These are phyloP conservation scores for Gryllus longicercus DNA, from an alignment of 2,888 invertebrate species.

Conservation along the genomic window DNA sequence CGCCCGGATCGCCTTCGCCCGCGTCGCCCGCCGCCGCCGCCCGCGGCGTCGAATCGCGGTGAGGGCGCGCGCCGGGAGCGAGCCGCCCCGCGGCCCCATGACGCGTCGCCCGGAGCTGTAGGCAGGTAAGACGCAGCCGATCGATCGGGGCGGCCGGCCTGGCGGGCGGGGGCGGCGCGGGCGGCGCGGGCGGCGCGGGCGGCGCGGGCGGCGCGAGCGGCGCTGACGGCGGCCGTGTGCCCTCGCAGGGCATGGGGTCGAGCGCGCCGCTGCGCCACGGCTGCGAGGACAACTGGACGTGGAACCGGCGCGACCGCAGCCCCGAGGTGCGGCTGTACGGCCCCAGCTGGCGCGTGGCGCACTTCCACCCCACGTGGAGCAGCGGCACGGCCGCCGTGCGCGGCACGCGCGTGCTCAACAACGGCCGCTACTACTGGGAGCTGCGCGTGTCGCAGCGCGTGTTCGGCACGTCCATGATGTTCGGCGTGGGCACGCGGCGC, in stretches of 20 bases:
- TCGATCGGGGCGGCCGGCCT: no score
- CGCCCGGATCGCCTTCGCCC: no score
- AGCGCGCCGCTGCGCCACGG: slow-evolving; percentile 49
- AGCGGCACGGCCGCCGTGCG: slow-evolving; percentile 69
- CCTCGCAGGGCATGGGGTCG: slow-evolving; percentile 27
- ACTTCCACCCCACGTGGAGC: slow-evolving; percentile 74
- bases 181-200: no score
- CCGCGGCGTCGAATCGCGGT: no score
- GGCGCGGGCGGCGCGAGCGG: no score
- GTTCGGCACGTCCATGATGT: slow-evolving; percentile 74
- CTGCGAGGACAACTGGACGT: slow-evolving; percentile 65
- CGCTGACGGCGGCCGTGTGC: background rate
- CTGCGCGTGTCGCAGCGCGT: slow-evolving; percentile 60
- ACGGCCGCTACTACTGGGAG: slow-evolving; percentile 63
- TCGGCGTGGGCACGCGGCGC: slow-evolving; percentile 60
- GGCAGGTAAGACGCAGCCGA: no score
- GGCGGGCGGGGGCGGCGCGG: no score
- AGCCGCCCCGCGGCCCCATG: no score
- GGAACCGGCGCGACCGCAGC: slow-evolving; percentile 58
- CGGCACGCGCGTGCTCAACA: slow-evolving; percentile 63
- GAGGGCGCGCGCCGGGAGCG: no score
- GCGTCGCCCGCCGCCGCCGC: no score
- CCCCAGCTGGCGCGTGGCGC: slow-evolving; percentile 55
- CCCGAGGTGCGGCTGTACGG: slow-evolving; percentile 58
- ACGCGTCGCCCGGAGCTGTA: no score